Evolutionary conservation across 2,113 vertebrate genomes (phyloP).

Genomic region (Globicephala melas): DNA sequence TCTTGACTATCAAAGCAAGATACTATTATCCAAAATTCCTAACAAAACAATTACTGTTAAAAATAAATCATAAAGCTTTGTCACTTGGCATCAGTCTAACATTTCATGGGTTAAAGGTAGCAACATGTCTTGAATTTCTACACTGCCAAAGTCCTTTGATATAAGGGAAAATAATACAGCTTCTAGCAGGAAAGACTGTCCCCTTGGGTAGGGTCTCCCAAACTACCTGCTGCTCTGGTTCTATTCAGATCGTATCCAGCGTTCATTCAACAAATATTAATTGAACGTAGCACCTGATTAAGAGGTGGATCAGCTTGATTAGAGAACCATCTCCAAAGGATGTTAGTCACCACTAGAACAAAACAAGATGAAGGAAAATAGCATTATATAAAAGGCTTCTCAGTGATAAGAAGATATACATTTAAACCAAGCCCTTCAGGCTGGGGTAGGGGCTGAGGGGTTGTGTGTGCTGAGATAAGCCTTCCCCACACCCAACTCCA

Average conservation of each 20-base stretch:
- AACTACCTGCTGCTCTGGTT: background rate
- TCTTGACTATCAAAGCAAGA: background rate
- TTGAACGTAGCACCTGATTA: background rate
- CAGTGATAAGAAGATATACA: background rate
- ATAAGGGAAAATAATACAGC: background rate
- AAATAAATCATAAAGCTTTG: background rate
- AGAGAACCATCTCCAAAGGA: background rate
- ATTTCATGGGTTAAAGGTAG: background rate
- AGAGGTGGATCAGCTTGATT: background rate
- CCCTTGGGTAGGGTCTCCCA: background rate
- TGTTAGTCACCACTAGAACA: background rate
- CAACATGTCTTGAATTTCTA: background rate
- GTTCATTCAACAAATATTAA: background rate
- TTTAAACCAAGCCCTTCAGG: background rate
- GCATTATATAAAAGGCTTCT: background rate
- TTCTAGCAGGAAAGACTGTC: background rate
- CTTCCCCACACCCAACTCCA: background rate
- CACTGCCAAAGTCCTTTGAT: background rate
- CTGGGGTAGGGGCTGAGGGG: background rate
- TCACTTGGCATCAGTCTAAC: background rate
- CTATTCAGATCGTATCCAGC: background rate
- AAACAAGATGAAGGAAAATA: background rate
- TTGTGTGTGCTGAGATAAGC: background rate
- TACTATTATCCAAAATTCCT: background rate
- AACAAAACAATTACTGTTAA: background rate